Conservation (phyloP, 2,888 invertebrate species). For the Chironomus tentans region DNA sequence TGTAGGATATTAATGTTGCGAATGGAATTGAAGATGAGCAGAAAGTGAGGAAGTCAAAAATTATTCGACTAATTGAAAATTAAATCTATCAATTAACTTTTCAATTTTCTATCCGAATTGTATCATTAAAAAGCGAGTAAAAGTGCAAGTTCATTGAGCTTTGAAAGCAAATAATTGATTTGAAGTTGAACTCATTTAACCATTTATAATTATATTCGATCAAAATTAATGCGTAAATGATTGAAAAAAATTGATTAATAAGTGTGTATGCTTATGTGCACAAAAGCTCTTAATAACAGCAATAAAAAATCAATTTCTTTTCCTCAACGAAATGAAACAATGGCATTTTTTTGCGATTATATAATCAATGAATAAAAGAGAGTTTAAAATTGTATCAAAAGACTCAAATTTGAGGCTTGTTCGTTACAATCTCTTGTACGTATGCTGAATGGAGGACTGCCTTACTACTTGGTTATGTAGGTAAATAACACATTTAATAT, state of each 20-base stretch:
- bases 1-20: no score
- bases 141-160: no score
- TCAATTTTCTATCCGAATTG: no score
- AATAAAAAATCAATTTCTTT: neutral
- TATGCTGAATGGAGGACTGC: neutral
- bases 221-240: neutral
- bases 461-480: neutral
- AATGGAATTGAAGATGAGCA: neutral
- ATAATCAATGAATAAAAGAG: neutral
- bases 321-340: neutral
- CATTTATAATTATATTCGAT: no score
- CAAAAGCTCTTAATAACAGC: no score
- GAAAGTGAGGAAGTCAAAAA: neutral
- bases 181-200: no score
- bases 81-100: no score
- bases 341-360: neutral
- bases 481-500: neutral
- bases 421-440: neutral
- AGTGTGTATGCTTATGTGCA: no score
- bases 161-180: no score
- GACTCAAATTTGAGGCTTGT: neutral
- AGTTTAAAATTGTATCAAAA: neutral
- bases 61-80: neutral
- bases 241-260: neutral
- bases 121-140: no score